A percentile compares a stretch with the other conserved stretches of the same genome.
These are phyloP conservation scores for Eucidaris tribuloides DNA, from an alignment of 35 echinoderm and acorn worm species.

Conservation along the genomic window DNA sequence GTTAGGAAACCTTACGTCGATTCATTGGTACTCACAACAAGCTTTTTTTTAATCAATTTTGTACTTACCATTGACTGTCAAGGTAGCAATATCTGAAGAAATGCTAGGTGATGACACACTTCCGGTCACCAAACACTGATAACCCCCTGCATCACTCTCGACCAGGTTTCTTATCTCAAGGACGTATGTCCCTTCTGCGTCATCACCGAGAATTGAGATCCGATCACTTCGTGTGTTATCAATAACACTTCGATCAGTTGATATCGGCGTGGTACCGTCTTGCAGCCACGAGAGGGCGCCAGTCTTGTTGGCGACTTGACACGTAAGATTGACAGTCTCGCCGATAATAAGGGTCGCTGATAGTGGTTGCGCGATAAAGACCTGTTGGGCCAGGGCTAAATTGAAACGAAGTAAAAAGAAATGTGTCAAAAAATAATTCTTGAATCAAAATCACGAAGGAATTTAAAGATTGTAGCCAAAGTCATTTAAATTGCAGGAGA, in stretches of 20 bases:
- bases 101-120: too few relatives aligned
- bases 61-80: too few relatives aligned
- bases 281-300: slow-evolving; percentile 71
- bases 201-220: slow-evolving; percentile 55
- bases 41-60: too few relatives aligned
- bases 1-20: too few relatives aligned
- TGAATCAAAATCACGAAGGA: too few relatives aligned
- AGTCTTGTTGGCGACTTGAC: slow-evolving; percentile 61
- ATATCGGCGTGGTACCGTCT: slow-evolving; percentile 31
- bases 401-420: too few relatives aligned
- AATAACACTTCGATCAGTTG: slow-evolving; percentile 50
- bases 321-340: slow-evolving; percentile 43
- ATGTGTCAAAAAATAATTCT: too few relatives aligned
- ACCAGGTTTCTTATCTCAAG: slow-evolving; percentile 45
- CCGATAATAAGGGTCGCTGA: slow-evolving; percentile 41
- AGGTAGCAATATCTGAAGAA: too few relatives aligned
- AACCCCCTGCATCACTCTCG: slow-evolving; percentile 51
- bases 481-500: too few relatives aligned
- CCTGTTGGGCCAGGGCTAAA: slow-evolving; percentile 77
- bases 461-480: too few relatives aligned
- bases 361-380: slow-evolving; percentile 47
- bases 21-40: too few relatives aligned
- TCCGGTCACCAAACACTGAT: slow-evolving; percentile 66
- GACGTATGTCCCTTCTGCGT: slow-evolving; percentile 38
- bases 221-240: slow-evolving; percentile 27